These are phyloP conservation scores for Micropoecilia bifurca DNA, from an alignment of 2,797 vertebrate genomes.

Conservation along the genomic window DNA sequence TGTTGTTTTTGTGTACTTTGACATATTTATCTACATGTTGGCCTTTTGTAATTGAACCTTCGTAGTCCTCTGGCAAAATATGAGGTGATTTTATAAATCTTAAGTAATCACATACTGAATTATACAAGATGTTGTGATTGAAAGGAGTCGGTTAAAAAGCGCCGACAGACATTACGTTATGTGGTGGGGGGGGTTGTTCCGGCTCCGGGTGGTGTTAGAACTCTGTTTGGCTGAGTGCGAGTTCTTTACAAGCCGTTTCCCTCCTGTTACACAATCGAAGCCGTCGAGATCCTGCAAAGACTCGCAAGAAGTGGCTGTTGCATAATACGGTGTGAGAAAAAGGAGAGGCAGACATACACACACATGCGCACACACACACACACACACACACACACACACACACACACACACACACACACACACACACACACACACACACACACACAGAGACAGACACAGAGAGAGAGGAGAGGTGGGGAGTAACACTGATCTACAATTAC, in stretches of 20 bases:
- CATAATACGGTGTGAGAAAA: slow-evolving; percentile 51
- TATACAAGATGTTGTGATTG: background rate
- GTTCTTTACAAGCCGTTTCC: slow-evolving; percentile 45
- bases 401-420: background rate
- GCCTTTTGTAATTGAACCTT: background rate
- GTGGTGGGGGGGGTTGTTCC: background rate
- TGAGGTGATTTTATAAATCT: background rate
- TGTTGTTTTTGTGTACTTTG: background rate
- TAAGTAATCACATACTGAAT: background rate
- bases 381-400: background rate
- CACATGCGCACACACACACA: background rate
- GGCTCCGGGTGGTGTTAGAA: background rate
- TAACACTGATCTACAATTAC: slow-evolving; percentile 41
- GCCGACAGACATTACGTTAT: slow-evolving; percentile 7
- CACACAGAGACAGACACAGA: slow-evolving; percentile 1
- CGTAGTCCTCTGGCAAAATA: background rate
- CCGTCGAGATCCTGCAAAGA: slow-evolving; percentile 58
- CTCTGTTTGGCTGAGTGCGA: slow-evolving; percentile 24
- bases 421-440: slow-evolving; percentile 10
- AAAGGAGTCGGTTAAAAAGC: slow-evolving; percentile 5
- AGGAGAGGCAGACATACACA: slow-evolving; percentile 5
- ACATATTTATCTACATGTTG: background rate
- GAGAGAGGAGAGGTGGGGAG: background rate
- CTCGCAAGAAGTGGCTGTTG: slow-evolving; percentile 66
- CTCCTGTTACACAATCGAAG: slow-evolving; percentile 66